These are phyloP conservation scores for Oscheius sp. DNA, from an alignment of 2,888 invertebrate genomes.

Conservation along the genomic window DNA sequence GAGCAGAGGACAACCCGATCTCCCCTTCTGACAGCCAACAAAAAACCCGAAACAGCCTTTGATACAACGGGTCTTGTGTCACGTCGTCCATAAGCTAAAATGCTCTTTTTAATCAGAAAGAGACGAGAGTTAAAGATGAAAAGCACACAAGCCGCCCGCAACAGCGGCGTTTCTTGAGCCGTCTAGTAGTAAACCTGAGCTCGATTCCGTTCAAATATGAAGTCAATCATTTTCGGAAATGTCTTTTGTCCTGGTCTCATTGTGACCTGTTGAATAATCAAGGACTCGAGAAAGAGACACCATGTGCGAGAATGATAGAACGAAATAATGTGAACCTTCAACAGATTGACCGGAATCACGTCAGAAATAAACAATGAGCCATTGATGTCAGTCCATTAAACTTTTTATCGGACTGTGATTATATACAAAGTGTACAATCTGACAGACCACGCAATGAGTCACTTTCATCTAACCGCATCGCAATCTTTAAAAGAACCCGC, in stretches of 20 bases:
- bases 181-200: too few relatives aligned
- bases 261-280: not conserved
- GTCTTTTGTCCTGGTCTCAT: too few relatives aligned
- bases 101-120: not conserved
- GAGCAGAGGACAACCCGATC: conserved; percentile 11
- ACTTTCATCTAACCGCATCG: too few relatives aligned
- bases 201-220: not conserved
- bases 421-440: too few relatives aligned
- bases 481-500: too few relatives aligned
- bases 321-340: not conserved
- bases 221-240: not conserved
- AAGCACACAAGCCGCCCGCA: not conserved
- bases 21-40: conserved; percentile 45
- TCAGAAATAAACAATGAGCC: too few relatives aligned
- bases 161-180: not conserved
- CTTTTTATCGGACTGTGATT: too few relatives aligned
- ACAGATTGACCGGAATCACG: not conserved
- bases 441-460: too few relatives aligned
- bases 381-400: too few relatives aligned
- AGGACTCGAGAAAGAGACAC: not conserved
- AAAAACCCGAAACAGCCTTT: conserved; percentile 46
- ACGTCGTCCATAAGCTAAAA: conserved; percentile 6
- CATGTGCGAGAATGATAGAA: not conserved
- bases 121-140: not conserved
- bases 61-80: conserved; percentile 38